phyloP scores from a whole-genome alignment of 1,140 invertebrate genomes.

The Ostrea denselamellosa region DNA sequence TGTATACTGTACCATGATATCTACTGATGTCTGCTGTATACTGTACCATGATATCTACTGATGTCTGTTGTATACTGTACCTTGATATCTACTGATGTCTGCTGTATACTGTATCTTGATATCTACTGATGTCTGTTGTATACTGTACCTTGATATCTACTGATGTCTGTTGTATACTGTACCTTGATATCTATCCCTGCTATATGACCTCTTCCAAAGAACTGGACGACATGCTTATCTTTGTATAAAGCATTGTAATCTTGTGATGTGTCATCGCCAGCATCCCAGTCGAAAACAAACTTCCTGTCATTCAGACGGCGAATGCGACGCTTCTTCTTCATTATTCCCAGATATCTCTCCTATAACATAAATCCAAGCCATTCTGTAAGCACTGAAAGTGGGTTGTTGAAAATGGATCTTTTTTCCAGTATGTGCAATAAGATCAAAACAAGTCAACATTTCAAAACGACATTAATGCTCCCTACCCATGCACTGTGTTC shows the following conservation, averaged over 20 bases:
- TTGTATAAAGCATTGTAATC: constrained; percentile 99
- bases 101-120: not conserved
- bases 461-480: too few species aligned
- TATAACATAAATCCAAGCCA: constrained; percentile 54
- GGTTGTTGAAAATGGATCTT: too few species aligned
- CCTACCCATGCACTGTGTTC: too few species aligned
- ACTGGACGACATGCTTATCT: constrained; percentile 96
- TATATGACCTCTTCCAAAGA: constrained; percentile 98
- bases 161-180: too few species aligned
- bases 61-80: not conserved
- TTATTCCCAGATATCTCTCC: constrained; percentile 94
- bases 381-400: too few species aligned
- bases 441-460: too few species aligned
- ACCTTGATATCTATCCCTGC: constrained; percentile 93
- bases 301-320: constrained; percentile 97
- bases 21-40: not conserved
- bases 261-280: constrained; percentile 97
- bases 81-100: not conserved
- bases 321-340: constrained; percentile 94
- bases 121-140: not conserved
- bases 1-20: not conserved
- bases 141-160: not conserved
- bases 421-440: too few species aligned
- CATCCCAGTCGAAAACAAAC: constrained; percentile 99
- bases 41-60: not conserved